phyloP scores from a whole-genome alignment of 2,113 vertebrate species.

The Tyrannus savana region DNA sequence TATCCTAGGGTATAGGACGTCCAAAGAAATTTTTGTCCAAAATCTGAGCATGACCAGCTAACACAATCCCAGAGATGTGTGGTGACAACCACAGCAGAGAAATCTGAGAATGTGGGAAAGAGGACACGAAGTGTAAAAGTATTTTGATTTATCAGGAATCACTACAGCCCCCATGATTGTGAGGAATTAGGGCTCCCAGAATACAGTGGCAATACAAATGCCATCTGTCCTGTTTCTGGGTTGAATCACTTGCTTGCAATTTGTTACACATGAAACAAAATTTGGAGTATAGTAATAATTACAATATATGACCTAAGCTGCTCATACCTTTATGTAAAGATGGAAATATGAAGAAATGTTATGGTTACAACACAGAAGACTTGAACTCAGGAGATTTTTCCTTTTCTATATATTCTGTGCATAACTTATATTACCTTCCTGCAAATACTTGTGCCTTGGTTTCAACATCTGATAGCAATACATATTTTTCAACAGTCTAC shows the following conservation, averaged over 20 bases:
- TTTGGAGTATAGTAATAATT: not conserved
- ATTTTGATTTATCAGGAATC: not conserved
- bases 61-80: not conserved
- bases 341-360: not conserved
- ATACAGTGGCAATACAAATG: not conserved
- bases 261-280: not conserved
- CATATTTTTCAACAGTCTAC: not conserved
- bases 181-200: not conserved
- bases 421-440: not conserved
- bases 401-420: not conserved
- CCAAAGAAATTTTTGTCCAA: not conserved
- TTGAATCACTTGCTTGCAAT: not conserved
- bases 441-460: not conserved
- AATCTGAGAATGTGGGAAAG: not conserved
- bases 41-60: not conserved
- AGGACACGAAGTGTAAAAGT: not conserved
- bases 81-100: not conserved
- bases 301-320: not conserved
- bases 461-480: not conserved
- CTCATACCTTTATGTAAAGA: not conserved
- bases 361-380: not conserved
- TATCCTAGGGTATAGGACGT: not conserved
- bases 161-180: fast-evolving
- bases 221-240: not conserved
- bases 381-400: not conserved